Evolutionary conservation across 2,888 invertebrate species (phyloP).

Genomic region (Eilema sororculum): DNA sequence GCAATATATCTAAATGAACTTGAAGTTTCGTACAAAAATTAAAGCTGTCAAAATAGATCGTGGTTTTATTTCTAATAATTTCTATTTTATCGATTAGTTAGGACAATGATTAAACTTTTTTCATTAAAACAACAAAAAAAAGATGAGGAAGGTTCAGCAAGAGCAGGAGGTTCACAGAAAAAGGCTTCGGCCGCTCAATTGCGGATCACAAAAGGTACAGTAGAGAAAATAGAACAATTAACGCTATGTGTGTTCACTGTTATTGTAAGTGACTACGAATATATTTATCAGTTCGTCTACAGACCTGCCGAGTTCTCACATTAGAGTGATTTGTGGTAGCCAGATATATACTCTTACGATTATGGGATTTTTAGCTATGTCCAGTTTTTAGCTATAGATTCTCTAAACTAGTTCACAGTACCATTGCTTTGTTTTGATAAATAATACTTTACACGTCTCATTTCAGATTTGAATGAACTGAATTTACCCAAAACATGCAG

Average conservation of each 20-base stretch:
- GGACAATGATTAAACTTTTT: conserved; percentile 98
- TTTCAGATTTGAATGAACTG: conserved; percentile 98
- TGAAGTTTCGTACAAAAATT: conserved; percentile 60
- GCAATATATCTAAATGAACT: conserved; percentile 18
- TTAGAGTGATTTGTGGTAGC: neutral
- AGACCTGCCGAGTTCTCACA: neutral
- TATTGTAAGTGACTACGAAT: conserved; percentile 26
- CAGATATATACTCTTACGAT: neutral
- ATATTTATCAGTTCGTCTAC: neutral
- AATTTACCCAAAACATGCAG: conserved; percentile 98
- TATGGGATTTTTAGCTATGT: neutral
- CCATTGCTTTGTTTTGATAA: neutral
- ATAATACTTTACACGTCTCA: conserved; percentile 36
- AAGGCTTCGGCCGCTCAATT: conserved; percentile 98
- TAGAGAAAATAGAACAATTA: conserved; percentile 41
- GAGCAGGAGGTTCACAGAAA: conserved; percentile 91
- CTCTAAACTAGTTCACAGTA: neutral
- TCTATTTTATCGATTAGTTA: conserved; percentile 80
- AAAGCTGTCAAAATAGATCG: conserved; percentile 82
- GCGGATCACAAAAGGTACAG: conserved; percentile 97
- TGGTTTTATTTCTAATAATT: conserved; percentile 74
- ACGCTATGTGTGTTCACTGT: conserved; percentile 39
- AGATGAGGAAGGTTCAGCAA: conserved; percentile 94
- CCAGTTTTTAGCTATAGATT: conserved; percentile 1
- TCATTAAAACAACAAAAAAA: conserved; percentile 99